Percentiles rank a stretch among this genome's conserved stretches.
These are phyloP conservation scores for Pseudomyrmex concolor DNA, from an alignment of 1,140 invertebrate genomes.

Conservation along the genomic window DNA sequence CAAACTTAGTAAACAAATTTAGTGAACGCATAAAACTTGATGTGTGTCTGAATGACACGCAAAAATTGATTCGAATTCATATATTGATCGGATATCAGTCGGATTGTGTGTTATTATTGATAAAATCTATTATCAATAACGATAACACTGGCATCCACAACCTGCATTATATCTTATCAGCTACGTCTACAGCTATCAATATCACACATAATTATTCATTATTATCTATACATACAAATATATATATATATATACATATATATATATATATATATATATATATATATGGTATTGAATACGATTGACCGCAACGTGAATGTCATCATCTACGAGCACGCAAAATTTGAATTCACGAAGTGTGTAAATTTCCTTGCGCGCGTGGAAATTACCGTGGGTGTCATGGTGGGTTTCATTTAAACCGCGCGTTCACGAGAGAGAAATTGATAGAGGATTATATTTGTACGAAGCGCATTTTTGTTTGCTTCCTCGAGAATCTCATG, in stretches of 20 bases:
- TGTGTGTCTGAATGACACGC: background rate
- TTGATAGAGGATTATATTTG: slow-evolving; percentile 22
- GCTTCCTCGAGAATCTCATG: slow-evolving; percentile 13
- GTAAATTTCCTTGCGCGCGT: too few relatives aligned
- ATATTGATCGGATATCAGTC: too few relatives aligned
- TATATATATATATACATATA: too few relatives aligned
- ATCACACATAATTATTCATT: slow-evolving; percentile 52
- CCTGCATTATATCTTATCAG: slow-evolving; percentile 13
- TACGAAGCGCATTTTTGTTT: background rate
- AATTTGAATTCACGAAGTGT: background rate
- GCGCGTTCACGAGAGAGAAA: slow-evolving; percentile 32
- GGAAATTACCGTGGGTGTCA: slow-evolving; percentile 55
- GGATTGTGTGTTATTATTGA: background rate
- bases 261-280: too few relatives aligned
- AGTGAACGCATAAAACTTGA: slow-evolving; percentile 7
- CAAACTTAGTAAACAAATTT: background rate
- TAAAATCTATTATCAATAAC: background rate
- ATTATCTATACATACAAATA: background rate
- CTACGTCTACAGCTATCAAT: slow-evolving; percentile 38
- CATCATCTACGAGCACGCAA: slow-evolving; percentile 7
- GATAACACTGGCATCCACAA: slow-evolving; percentile 26
- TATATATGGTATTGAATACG: too few relatives aligned
- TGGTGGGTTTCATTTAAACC: slow-evolving; percentile 49
- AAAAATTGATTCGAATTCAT: too few relatives aligned
- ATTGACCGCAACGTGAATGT: background rate